These are phyloP conservation scores for Synergus itoensis DNA, from an alignment of 2,888 invertebrate genomes.

Conservation along the genomic window DNA sequence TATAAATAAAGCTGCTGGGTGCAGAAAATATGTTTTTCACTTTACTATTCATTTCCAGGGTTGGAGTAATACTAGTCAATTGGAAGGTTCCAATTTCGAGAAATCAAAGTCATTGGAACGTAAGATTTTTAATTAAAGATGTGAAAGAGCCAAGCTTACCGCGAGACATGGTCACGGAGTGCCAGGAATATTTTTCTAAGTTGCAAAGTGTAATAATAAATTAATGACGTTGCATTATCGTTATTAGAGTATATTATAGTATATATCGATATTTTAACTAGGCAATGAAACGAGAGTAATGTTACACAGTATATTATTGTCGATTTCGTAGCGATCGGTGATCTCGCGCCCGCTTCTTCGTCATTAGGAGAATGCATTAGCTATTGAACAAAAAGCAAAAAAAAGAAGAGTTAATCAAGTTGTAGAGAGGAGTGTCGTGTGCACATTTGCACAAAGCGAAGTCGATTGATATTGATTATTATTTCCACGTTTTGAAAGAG, in stretches of 20 bases:
- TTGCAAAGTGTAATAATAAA: slow-evolving; percentile 76
- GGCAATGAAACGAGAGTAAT: slow-evolving; percentile 69
- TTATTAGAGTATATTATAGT: slow-evolving; percentile 76
- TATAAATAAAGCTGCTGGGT: background rate
- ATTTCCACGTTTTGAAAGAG: slow-evolving; percentile 16
- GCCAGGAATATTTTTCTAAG: slow-evolving; percentile 77
- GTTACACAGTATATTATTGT: slow-evolving; percentile 66
- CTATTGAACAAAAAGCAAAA: slow-evolving; percentile 47
- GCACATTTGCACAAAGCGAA: slow-evolving; percentile 19
- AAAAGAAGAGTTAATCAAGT: slow-evolving; percentile 45
- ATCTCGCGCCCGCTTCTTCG: slow-evolving; percentile 43
- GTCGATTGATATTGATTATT: slow-evolving; percentile 17
- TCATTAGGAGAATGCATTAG: slow-evolving; percentile 48
- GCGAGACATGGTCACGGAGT: slow-evolving; percentile 70
- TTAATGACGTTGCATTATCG: slow-evolving; percentile 77
- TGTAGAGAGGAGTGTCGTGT: slow-evolving; percentile 25
- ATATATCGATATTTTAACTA: slow-evolving; percentile 74
- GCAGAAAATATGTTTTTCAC: background rate
- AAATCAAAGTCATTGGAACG: slow-evolving; percentile 14
- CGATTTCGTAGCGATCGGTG: slow-evolving; percentile 52
- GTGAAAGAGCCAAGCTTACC: slow-evolving; percentile 46
- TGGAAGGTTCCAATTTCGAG: slow-evolving; percentile 51
- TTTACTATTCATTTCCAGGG: slow-evolving; percentile 19
- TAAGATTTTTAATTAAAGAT: background rate
- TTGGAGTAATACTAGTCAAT: slow-evolving; percentile 53